phyloP scores from a whole-genome alignment of 2,797 vertebrate species.

The Acropternis orthonyx region DNA sequence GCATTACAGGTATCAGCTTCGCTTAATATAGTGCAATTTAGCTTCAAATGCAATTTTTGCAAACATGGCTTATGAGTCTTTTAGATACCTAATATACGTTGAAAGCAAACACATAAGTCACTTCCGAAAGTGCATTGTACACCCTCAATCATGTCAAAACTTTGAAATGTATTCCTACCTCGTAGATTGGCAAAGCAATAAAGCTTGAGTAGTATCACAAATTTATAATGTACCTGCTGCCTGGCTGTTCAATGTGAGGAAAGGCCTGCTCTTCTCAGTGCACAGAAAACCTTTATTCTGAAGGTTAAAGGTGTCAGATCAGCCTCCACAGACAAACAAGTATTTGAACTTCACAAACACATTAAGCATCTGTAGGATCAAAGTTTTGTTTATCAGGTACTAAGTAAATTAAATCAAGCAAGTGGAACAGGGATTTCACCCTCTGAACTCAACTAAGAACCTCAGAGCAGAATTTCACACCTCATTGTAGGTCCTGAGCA shows the following conservation, averaged over 20 bases:
- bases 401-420: slow-evolving; percentile 26
- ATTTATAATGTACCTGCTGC: not conserved
- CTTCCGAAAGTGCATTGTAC: not conserved
- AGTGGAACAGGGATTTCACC: not conserved
- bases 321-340: slow-evolving; percentile 4
- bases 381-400: slow-evolving; percentile 49
- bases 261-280: not conserved
- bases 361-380: slow-evolving; percentile 23
- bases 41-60: not conserved
- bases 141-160: not conserved
- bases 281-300: not conserved
- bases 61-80: not conserved
- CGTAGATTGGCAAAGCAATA: not conserved
- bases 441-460: not conserved
- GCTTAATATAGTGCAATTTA: not conserved
- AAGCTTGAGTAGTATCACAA: not conserved
- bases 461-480: not conserved
- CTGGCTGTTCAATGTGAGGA: not conserved
- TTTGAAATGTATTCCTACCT: not conserved
- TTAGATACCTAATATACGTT: not conserved
- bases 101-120: not conserved
- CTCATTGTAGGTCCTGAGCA: not conserved
- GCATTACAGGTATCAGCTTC: not conserved
- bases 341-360: slow-evolving; percentile 49
- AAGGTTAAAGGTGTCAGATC: not conserved